Conservation (phyloP, 2,113 vertebrate species). For the Electrona antarctica region DNA sequence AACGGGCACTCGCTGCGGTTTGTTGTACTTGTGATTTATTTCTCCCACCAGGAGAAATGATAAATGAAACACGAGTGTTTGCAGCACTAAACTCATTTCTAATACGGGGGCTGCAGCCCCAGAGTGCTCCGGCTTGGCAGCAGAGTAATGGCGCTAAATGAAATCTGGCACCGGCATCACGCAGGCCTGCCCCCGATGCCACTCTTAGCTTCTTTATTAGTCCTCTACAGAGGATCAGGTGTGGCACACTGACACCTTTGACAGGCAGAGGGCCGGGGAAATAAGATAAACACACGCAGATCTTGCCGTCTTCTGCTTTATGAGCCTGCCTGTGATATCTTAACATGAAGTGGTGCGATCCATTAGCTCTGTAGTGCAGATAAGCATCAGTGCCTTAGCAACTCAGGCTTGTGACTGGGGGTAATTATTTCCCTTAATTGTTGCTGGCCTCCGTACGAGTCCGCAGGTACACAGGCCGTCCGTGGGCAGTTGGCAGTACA, state of each 20-base stretch:
- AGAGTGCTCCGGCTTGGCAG: conserved; percentile 9
- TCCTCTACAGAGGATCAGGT: conserved; percentile 31
- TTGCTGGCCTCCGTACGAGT: conserved; percentile 15
- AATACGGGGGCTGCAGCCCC: background rate
- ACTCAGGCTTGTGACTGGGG: conserved; percentile 9
- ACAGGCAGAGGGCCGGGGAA: conserved; percentile 23
- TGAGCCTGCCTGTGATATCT: conserved; percentile 42
- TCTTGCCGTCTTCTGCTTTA: conserved; percentile 37
- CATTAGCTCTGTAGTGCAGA: conserved; percentile 44
- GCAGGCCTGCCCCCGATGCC: conserved; percentile 10
- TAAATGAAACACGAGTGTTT: conserved; percentile 11
- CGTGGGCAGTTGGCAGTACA: conserved; percentile 35
- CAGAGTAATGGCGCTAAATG: conserved; percentile 26
- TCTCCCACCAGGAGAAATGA: conserved; percentile 11
- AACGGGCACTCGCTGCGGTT: background rate
- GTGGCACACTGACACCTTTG: conserved; percentile 16
- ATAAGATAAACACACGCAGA: conserved; percentile 40
- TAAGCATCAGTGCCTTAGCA: conserved; percentile 31
- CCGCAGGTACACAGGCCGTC: background rate
- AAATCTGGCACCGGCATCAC: conserved; percentile 32
- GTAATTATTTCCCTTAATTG: conserved; percentile 56
- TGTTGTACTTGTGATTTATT: conserved; percentile 8
- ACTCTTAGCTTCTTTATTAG: conserved; percentile 14
- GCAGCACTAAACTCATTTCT: conserved; percentile 14
- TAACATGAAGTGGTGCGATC: conserved; percentile 37